These are phyloP conservation scores for Platerodrilus igneus DNA, from an alignment of 2,888 invertebrate species.

Conservation along the genomic window DNA sequence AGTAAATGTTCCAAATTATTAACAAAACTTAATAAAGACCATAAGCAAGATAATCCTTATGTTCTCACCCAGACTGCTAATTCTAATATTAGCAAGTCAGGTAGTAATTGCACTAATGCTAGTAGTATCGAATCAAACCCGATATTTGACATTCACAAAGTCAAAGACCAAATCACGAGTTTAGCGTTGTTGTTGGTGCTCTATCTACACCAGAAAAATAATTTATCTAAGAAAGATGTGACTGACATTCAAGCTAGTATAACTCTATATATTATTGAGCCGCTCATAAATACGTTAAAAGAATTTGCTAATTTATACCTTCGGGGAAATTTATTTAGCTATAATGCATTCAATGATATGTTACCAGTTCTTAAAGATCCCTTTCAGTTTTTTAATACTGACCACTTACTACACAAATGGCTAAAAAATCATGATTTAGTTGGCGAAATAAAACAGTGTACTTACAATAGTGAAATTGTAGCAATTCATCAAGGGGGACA, in stretches of 20 bases:
- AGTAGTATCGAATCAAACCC: too few relatives aligned
- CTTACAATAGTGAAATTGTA: conserved; percentile 11
- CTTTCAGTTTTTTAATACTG: conserved; percentile 11
- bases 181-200: conserved; percentile 9
- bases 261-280: conserved; percentile 7
- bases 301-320: conserved; percentile 12
- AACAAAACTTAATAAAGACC: not conserved
- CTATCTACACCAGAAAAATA: conserved; percentile 9
- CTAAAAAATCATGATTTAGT: conserved; percentile 8
- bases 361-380: too few relatives aligned
- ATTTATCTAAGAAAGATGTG: conserved; percentile 11
- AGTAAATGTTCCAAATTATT: not conserved
- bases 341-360: conserved; percentile 10
- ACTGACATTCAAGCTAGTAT: conserved; percentile 7
- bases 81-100: too few relatives aligned
- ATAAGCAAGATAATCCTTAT: conserved; percentile 1
- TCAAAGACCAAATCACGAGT: conserved; percentile 6
- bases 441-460: conserved; percentile 9
- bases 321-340: conserved; percentile 6
- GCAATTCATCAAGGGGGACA: conserved; percentile 9
- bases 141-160: too few relatives aligned
- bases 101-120: too few relatives aligned
- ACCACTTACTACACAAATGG: conserved; percentile 13
- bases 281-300: conserved; percentile 8
- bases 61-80: too few relatives aligned